Conservation (phyloP, 2,797 vertebrate genomes). For the Amphiprion clarkii region DNA sequence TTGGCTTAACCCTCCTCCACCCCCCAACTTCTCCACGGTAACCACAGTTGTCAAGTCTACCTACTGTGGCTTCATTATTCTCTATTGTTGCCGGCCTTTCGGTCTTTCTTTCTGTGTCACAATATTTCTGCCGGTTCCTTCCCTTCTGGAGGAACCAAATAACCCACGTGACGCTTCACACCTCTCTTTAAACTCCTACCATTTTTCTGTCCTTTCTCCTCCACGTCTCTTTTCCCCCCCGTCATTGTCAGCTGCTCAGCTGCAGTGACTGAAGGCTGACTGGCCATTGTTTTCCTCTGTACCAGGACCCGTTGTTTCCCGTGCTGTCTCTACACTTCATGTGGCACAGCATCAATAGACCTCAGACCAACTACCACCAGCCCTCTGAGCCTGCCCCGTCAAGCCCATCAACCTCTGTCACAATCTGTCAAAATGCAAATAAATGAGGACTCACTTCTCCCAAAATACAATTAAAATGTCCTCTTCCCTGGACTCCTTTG, state of each 20-base stretch:
- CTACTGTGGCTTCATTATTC: constrained; percentile 44
- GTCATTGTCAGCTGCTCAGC: constrained; percentile 59
- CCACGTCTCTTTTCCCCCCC: constrained; percentile 7
- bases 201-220: neutral
- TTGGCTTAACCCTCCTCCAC: neutral
- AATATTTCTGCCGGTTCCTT: neutral
- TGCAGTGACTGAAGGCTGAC: constrained; percentile 48
- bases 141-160: neutral
- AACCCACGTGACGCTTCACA: constrained; percentile 29
- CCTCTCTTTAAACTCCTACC: constrained; percentile 15
- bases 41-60: constrained; percentile 43
- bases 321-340: constrained; percentile 57
- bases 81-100: constrained; percentile 28
- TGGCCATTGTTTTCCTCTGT: constrained; percentile 67
- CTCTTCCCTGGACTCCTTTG: neutral
- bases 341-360: constrained; percentile 53
- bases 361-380: constrained; percentile 44
- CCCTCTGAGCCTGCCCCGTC: constrained; percentile 3
- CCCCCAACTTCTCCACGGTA: neutral
- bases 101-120: constrained; percentile 31
- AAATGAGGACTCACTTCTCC: neutral
- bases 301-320: constrained; percentile 72
- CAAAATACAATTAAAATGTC: constrained; percentile 1
- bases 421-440: neutral
- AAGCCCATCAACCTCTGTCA: neutral